phyloP scores from a whole-genome alignment of 2,888 invertebrate species.

The Eristalinus sepulchralis region DNA sequence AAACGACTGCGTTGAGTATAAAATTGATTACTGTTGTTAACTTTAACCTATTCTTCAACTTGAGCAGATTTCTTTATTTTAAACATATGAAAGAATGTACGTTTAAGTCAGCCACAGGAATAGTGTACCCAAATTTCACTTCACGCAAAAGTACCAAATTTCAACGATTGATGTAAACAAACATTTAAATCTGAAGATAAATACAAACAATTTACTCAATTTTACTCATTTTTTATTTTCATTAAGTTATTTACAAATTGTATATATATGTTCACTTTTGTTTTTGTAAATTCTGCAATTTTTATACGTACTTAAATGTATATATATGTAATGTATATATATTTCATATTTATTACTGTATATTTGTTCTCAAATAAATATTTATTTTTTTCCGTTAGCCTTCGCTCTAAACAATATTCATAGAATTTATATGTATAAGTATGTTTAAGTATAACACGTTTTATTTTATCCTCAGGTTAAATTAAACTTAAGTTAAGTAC shows the following conservation, averaged over 20 bases:
- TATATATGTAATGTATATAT: background rate
- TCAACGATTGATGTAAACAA: too few relatives aligned
- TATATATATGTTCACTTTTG: constrained; percentile 17
- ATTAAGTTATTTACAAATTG: constrained; percentile 59
- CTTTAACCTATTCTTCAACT: too few relatives aligned
- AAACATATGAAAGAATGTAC: too few relatives aligned
- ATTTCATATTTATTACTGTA: constrained; percentile 30
- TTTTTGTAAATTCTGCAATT: constrained; percentile 42
- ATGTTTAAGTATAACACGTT: constrained; percentile 30
- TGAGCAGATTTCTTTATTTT: too few relatives aligned
- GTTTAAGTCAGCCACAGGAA: too few relatives aligned
- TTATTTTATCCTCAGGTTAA: background rate
- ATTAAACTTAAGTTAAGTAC: constrained; percentile 34
- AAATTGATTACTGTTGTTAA: too few relatives aligned
- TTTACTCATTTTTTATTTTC: constrained; percentile 39
- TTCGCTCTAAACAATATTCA: constrained; percentile 27
- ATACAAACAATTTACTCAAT: background rate
- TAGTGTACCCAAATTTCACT: too few relatives aligned
- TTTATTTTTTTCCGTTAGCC: background rate
- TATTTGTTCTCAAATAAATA: constrained; percentile 64
- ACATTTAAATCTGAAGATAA: too few relatives aligned
- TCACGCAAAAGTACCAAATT: too few relatives aligned
- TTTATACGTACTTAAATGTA: background rate
- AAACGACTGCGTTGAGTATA: too few relatives aligned
- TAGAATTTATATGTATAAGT: constrained; percentile 24